phyloP scores from a whole-genome alignment of 2,797 vertebrate genomes.

The Meriones psammophilus region DNA sequence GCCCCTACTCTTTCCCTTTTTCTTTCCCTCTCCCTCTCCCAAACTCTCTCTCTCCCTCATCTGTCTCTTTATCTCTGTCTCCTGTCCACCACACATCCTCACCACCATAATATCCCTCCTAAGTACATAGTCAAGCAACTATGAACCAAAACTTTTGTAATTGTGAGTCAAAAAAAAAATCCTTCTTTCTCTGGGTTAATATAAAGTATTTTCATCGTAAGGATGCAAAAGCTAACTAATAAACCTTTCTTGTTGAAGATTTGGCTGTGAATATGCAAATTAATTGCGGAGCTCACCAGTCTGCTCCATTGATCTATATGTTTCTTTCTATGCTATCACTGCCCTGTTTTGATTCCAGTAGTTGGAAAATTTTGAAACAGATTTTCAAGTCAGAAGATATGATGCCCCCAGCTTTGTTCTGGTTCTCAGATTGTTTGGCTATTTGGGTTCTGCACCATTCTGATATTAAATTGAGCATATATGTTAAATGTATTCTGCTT shows the following conservation, averaged over 20 bases:
- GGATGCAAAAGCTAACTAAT: background rate
- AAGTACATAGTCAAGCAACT: background rate
- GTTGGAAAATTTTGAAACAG: background rate
- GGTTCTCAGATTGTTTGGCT: background rate
- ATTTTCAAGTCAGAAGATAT: background rate
- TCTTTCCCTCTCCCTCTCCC: too few relatives aligned
- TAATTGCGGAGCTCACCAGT: background rate
- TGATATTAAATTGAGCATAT: background rate
- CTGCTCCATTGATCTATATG: background rate
- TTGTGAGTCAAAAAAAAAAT: background rate
- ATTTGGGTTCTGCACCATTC: background rate
- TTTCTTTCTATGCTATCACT: background rate
- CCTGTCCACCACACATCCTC: too few relatives aligned
- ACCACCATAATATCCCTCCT: background rate
- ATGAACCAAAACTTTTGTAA: background rate
- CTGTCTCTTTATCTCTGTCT: too few relatives aligned
- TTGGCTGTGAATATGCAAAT: background rate
- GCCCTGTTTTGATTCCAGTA: background rate
- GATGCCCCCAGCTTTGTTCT: background rate
- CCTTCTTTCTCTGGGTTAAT: background rate
- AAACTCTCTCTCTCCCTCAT: too few relatives aligned
- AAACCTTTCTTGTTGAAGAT: background rate
- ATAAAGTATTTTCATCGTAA: background rate
- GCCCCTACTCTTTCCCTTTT: rapidly evolving
- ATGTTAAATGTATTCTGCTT: background rate